Base-by-base conservation (phyloP, 1,140 invertebrate species). In the Caerostris extrusa region DNA sequence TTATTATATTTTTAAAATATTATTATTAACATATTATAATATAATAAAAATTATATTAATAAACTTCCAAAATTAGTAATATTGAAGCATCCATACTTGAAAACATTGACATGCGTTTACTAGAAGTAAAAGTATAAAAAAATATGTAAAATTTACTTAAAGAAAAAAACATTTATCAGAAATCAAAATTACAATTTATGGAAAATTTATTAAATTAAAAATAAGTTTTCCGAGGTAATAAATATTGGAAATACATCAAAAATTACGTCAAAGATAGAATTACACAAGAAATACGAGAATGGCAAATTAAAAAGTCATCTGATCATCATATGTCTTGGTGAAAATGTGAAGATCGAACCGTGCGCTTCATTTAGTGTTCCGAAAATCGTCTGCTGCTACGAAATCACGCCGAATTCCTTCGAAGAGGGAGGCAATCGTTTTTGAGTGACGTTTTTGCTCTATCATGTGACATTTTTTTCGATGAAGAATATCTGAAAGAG, bases 391-490 rank as follows among this genome's bases (percentile, higher is more conserved):
- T 83, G 82, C 56, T 56, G 55, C 61, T 34, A 34, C 34, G 71
- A 77, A 77, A 77, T 77, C 71, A 12, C 71, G 10, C 71, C 82
- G 82, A 58, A 56, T 83, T 83, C 82, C 82, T 57, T 58, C 55
- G 12, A 14, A 8, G 19, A 34, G 53, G 55, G 14, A 58, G 57
- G 56, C 82, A 77, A 77, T 77, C 71, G 71, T 53, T 58, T 12
- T 57, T 53, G 57, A 55, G 34, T 83, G 82, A 83, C 82, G 82
- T 83, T 83, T 83, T 83, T 83, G 56, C 82, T 83, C 82, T 83
- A 83, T 83, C 82, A 58, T 83, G 56, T 83, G 82, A 83, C 82
- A 83, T 83, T 83, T 83, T 58, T 58, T 34, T n/a, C 82, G 55
- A 83, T 83, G 82, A 83, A 83, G 55, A 55, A n/a, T 57, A 83